phyloP scores from a whole-genome alignment of 2,888 invertebrate species.

The Aporophyla nigra region DNA sequence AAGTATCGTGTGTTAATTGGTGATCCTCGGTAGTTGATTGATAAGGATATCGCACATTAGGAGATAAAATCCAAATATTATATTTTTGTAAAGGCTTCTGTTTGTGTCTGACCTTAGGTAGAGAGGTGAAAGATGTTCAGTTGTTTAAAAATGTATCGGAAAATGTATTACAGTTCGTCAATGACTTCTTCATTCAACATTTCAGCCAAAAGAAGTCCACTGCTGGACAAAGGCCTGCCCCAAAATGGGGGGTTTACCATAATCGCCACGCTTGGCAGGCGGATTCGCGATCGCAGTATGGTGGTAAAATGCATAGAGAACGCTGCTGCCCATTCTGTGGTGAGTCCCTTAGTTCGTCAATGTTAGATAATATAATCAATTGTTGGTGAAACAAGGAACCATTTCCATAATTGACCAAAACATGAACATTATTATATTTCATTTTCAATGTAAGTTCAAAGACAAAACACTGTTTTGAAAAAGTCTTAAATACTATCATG shows the following conservation, averaged over 20 bases:
- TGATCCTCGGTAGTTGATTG: conserved; percentile 54
- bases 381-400: background rate
- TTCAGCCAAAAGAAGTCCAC: too few relatives aligned
- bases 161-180: background rate
- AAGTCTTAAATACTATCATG: too few relatives aligned
- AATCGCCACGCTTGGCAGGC: too few relatives aligned
- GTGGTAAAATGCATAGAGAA: too few relatives aligned
- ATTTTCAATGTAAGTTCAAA: background rate
- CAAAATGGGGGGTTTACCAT: too few relatives aligned
- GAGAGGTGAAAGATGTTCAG: background rate
- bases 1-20: conserved; percentile 67
- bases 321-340: too few relatives aligned
- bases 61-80: conserved; percentile 27
- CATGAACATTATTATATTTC: background rate
- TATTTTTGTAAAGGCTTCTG: conserved; percentile 35
- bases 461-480: background rate
- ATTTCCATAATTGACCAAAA: background rate
- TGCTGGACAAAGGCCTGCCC: too few relatives aligned
- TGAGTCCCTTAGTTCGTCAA: too few relatives aligned
- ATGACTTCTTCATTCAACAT: background rate
- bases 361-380: background rate
- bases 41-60: conserved; percentile 61
- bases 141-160: background rate
- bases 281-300: too few relatives aligned
- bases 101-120: conserved; percentile 4